phyloP scores from a whole-genome alignment of 2,113 vertebrate genomes.

The Agelaius tricolor region DNA sequence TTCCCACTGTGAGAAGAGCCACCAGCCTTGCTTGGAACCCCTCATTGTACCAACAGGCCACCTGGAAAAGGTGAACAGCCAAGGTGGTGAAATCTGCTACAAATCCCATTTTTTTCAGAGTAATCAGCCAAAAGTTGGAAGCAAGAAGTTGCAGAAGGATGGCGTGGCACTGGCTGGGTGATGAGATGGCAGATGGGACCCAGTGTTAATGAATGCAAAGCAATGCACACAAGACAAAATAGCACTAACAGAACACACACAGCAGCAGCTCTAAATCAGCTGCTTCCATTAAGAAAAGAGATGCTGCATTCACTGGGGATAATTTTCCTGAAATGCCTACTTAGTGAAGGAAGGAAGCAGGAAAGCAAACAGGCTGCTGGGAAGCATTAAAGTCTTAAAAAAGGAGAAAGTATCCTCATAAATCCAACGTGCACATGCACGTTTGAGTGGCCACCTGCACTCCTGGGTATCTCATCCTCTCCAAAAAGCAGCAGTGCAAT shows the following conservation, averaged over 20 bases:
- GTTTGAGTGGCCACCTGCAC: background rate
- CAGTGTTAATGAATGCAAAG: constrained; percentile 63
- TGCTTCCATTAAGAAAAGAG: constrained; percentile 40
- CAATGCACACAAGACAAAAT: constrained; percentile 50
- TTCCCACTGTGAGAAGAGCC: background rate
- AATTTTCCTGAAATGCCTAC: constrained; percentile 50
- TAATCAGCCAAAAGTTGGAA: background rate
- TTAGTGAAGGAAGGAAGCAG: constrained; percentile 26
- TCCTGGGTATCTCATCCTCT: background rate
- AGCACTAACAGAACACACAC: constrained; percentile 48
- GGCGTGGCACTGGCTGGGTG: background rate
- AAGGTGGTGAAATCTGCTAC: background rate
- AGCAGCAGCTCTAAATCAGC: constrained; percentile 43
- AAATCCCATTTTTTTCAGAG: background rate
- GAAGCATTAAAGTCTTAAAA: background rate
- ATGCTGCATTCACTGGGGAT: constrained; percentile 24
- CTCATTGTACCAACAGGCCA: background rate
- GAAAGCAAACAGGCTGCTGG: constrained; percentile 18
- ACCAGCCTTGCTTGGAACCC: background rate
- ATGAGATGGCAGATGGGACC: constrained; percentile 56
- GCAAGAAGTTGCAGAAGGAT: background rate
- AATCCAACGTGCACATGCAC: background rate
- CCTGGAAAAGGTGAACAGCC: background rate
- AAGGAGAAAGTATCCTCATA: background rate
- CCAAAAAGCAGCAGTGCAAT: background rate